Percentiles rank a stretch among this genome's conserved stretches.
phyloP scores from a whole-genome alignment of 2,888 invertebrate genomes.

The Macaria liturata region DNA sequence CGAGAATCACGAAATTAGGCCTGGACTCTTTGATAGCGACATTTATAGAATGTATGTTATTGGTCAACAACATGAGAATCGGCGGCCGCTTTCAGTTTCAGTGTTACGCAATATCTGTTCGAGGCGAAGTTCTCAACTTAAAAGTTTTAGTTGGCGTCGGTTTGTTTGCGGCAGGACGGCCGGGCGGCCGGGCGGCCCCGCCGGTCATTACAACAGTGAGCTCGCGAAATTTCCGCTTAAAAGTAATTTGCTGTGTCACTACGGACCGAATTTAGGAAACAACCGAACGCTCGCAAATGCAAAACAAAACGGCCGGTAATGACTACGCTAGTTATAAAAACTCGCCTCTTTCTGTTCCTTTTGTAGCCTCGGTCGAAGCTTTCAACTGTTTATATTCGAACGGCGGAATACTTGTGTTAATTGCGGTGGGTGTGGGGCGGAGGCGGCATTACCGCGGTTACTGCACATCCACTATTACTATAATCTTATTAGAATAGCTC shows the following conservation, averaged over 20 bases:
- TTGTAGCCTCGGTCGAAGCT: slow-evolving; percentile 41
- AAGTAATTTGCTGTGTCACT: slow-evolving; percentile 78
- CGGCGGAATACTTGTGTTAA: slow-evolving; percentile 35
- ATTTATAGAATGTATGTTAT: neutral
- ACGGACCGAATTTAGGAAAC: slow-evolving; percentile 50
- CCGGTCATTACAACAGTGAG: slow-evolving; percentile 69
- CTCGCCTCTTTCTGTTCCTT: slow-evolving; percentile 39
- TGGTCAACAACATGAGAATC: neutral
- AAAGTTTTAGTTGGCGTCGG: slow-evolving; percentile 69
- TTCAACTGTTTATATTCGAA: slow-evolving; percentile 37
- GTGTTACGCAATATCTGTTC: slow-evolving; percentile 50
- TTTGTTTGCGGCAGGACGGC: slow-evolving; percentile 60
- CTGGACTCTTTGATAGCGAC: neutral
- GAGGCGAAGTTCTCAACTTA: slow-evolving; percentile 57
- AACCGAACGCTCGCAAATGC: slow-evolving; percentile 60
- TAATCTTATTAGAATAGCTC: slow-evolving; percentile 20
- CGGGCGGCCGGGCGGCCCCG: slow-evolving; percentile 43
- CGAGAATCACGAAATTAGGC: neutral
- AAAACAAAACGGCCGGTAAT: slow-evolving; percentile 66
- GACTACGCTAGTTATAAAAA: slow-evolving; percentile 63
- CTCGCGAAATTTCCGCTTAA: slow-evolving; percentile 58
- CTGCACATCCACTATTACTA: slow-evolving; percentile 6
- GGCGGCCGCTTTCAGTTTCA: slow-evolving; percentile 28
- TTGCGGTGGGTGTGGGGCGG: slow-evolving; percentile 29
- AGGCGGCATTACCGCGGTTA: slow-evolving; percentile 25